Base-by-base conservation (phyloP, 2,113 vertebrate species). In the Piaya cayana region DNA sequence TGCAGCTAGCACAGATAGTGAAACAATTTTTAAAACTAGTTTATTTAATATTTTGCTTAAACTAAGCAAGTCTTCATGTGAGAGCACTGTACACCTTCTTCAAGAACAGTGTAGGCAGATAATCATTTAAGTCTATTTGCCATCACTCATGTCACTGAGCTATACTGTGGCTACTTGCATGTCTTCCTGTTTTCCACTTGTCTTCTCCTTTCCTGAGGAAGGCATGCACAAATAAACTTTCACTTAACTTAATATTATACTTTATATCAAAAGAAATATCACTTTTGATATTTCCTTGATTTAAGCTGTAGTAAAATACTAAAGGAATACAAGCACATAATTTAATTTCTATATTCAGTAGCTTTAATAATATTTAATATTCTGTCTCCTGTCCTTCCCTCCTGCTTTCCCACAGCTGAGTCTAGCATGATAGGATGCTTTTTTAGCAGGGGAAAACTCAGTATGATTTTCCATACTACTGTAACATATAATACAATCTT, bases 221-320 rank as follows among this genome's bases (percentile, higher is more conserved):
- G n/a, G 32, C 59, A n/a, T 47, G 52, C 67, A 34, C 58, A 69
- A 58, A 20, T 58, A 39, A 78, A 82, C 70, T 92, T 91, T 10
- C 55, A n/a, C 1, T 2, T 59, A 59, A 55, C 42, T 94, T 92
- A 37, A 25, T 39, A 11, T 12, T 76, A 59, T 69, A 15, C 45
- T 77, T 42, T 26, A 52, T 92, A 92, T 88, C 88, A 95, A 90
- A 94, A 88, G 88, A 90, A 83, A 81, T 15, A 1, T 43, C 1
- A 2, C 79, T 86, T 93, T 92, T 92, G 39, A 60, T 86, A 79
- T 42, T 93, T 82, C 59, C 90, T 94, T 95, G 63, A 87, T 83
- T 95, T 76, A 92, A 75, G 36, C 60, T 59, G 29, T 68, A 89
- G 83, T 93, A 81, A 94, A 92, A 83, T 84, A n/a, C 47, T 91